Percentiles rank a stretch among this genome's conserved stretches.
Conservation (phyloP, 2,888 invertebrate genomes). For the Dynastes hyllus region DNA sequence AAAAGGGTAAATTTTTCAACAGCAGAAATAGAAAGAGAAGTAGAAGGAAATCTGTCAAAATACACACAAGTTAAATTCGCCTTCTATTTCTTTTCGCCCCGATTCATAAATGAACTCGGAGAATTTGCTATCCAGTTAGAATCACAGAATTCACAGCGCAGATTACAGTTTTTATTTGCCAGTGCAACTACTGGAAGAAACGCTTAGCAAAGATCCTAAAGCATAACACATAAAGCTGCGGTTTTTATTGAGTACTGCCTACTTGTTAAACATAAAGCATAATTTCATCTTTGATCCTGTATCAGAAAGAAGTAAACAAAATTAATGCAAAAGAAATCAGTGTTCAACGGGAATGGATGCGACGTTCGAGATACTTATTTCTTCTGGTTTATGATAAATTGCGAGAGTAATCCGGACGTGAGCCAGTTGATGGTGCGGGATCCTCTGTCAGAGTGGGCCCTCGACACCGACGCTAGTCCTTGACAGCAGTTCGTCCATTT, state of each 20-base stretch:
- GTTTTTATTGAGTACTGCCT: not conserved
- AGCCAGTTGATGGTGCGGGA: conserved; percentile 52
- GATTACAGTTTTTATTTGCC: no score
- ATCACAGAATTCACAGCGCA: no score
- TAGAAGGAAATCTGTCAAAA: no score
- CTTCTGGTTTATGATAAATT: conserved; percentile 57
- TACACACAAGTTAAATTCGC: no score
- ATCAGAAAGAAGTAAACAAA: conserved; percentile 25
- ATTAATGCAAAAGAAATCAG: conserved; percentile 26
- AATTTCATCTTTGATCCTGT: conserved; percentile 7
- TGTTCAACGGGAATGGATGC: not conserved
- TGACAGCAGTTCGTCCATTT: conserved; percentile 56
- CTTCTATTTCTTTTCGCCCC: no score
- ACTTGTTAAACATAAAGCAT: conserved; percentile 19
- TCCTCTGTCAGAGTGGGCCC: conserved; percentile 56
- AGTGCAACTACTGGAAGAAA: no score
- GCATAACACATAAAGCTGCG: not conserved
- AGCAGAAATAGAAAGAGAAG: no score
- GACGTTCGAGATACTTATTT: conserved; percentile 46
- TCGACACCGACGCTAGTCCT: conserved; percentile 56
- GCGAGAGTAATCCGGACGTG: conserved; percentile 53
- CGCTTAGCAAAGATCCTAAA: not conserved
- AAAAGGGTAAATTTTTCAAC: no score
- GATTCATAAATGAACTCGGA: no score
- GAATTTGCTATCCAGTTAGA: no score